Conservation (phyloP, 2,888 invertebrate species). For the Urechis unicinctus region DNA sequence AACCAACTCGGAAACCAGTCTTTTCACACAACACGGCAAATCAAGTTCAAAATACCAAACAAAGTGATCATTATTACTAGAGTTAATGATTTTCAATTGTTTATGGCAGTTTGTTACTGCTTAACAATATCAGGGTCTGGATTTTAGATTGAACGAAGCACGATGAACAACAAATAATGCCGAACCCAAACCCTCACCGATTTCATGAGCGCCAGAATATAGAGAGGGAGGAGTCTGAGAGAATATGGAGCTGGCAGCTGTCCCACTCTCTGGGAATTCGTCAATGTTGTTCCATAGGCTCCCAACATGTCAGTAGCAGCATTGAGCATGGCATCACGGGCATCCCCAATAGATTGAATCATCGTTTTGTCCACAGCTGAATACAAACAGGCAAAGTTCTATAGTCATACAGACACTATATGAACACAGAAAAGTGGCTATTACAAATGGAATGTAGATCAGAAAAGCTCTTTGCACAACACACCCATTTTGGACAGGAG, state of each 20-base stretch:
- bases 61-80: neutral
- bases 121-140: no score
- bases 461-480: no score
- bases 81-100: no score
- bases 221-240: conserved; percentile 78
- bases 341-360: conserved; percentile 69
- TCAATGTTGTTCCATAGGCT: conserved; percentile 63
- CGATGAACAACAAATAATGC: no score
- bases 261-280: conserved; percentile 51
- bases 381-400: no score
- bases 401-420: no score
- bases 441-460: no score
- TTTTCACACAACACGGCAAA: conserved; percentile 51
- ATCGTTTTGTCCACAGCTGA: conserved; percentile 16
- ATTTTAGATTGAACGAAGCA: no score
- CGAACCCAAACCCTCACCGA: conserved; percentile 58
- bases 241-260: conserved; percentile 71
- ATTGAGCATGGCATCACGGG: conserved; percentile 92
- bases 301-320: conserved; percentile 83
- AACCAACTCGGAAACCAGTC: conserved; percentile 83
- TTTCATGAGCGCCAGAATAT: conserved; percentile 82
- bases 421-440: no score
- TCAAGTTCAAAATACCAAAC: neutral
- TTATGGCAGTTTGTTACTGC: no score
- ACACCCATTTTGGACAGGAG: conserved; percentile 92